Percentiles rank a stretch among this genome's conserved stretches.
Conservation (phyloP, 2,888 invertebrate genomes). For the Unio delphinus region DNA sequence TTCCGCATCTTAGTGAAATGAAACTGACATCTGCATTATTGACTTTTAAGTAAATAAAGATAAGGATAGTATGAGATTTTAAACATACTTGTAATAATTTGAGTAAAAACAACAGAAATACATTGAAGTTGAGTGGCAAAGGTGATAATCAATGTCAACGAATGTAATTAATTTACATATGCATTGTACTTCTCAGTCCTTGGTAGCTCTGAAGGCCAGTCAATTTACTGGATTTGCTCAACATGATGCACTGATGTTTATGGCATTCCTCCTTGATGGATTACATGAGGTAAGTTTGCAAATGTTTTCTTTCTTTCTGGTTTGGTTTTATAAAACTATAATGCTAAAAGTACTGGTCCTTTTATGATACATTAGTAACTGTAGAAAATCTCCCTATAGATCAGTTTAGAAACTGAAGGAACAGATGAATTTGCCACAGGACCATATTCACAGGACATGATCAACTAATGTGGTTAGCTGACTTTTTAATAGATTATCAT, state of each 20-base stretch:
- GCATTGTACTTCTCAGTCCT: slow-evolving; percentile 52
- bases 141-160: not conserved
- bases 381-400: not conserved
- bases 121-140: not conserved
- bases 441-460: no score
- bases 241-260: slow-evolving; percentile 76
- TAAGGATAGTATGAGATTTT: no score
- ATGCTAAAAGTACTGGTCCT: no score
- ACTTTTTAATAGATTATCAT: no score
- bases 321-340: not conserved
- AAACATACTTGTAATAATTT: not conserved
- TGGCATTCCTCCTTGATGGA: slow-evolving; percentile 72
- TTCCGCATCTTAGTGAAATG: no score
- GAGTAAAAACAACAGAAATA: not conserved
- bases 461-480: no score
- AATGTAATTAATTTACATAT: not conserved
- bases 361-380: not conserved
- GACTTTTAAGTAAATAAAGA: no score
- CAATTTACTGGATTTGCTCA: slow-evolving; percentile 75
- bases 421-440: no score
- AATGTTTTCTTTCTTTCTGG: not conserved
- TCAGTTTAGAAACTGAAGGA: not conserved
- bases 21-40: no score
- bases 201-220: slow-evolving; percentile 73
- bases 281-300: slow-evolving; percentile 63